Evolutionary conservation across 2,113 vertebrate species (phyloP).

Genomic region (Dasyurus viverrinus): DNA sequence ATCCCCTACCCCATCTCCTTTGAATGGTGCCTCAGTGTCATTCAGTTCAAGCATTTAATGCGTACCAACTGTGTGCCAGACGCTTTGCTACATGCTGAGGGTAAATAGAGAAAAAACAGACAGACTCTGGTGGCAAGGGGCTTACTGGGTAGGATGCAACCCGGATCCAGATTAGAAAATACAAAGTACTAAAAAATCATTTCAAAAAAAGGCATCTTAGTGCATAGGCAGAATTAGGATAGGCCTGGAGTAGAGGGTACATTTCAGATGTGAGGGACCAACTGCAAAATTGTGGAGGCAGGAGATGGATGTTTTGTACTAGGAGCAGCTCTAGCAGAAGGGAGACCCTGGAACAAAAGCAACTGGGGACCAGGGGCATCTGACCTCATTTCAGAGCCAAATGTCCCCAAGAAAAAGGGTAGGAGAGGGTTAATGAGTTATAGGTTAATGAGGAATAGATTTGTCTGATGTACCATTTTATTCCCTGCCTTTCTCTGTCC

Average conservation of each 20-base stretch:
- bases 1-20: conserved; percentile 55
- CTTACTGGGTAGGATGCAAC: neutral
- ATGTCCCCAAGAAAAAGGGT: neutral
- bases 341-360: neutral
- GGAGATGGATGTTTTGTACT: neutral
- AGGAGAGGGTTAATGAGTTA: neutral
- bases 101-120: neutral
- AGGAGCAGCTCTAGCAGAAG: neutral
- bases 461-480: neutral
- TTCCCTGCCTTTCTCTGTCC: neutral
- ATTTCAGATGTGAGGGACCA: neutral
- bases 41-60: neutral
- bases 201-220: neutral
- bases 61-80: neutral
- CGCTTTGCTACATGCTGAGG: neutral
- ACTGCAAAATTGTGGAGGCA: neutral
- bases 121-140: neutral
- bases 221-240: neutral
- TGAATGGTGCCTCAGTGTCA: conserved; percentile 8
- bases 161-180: conserved; percentile 15
- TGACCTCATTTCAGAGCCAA: neutral
- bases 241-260: neutral
- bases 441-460: neutral
- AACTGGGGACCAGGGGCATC: neutral
- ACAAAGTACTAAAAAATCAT: neutral